Base-by-base conservation (phyloP, 2,888 invertebrate genomes). In the Chaetoderma sp. region DNA sequence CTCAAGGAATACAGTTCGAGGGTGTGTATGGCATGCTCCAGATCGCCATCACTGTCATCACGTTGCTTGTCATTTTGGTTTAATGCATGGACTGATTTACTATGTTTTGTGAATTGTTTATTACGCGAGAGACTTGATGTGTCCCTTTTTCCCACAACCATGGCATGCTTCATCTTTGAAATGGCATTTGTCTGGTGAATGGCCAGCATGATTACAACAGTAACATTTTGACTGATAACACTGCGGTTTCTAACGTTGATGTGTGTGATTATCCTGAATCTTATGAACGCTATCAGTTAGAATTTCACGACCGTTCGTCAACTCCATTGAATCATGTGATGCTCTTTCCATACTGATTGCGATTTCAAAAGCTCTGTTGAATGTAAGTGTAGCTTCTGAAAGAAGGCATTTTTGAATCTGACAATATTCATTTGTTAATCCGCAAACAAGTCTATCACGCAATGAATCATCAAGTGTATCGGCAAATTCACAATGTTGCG, bases 381-480 rank as follows among this genome's bases (percentile, higher is more conserved):
- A 50, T 10, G 58, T 60, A 23, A 64, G 23, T 4, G 59, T 42
- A n/a, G 16, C 44, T 27, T 32, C 56, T 2, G 65, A 63, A 33
- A 74, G 36, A 16, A 66, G 33, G 28, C 59, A 57, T 30, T 47
- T 57, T 49, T 70, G 67, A 13, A 63, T 65, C n/a, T 36, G 39
- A n/a, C n/a, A n/a, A 1, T 1, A 23, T 32, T 42, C 28, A 32
- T 56, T 54, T 13, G 28, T 23, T 8, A 74, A 33, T 4, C 70
- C 70, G 58, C 71, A 68, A 27, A 72, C 71, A 39, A 72, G 65
- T 28, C 60, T 6, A 25, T 72, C 70, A 4, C 70, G 27, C 28
- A 74, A 36, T 0, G 60, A 25, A 39, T 70, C 70, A 13, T 65
- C 23, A 4, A 70, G 36, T 18, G 6, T 28, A 1, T 18, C 23